Conservation (phyloP, 2,797 vertebrate genomes). For the Adrianichthys oophorus region DNA sequence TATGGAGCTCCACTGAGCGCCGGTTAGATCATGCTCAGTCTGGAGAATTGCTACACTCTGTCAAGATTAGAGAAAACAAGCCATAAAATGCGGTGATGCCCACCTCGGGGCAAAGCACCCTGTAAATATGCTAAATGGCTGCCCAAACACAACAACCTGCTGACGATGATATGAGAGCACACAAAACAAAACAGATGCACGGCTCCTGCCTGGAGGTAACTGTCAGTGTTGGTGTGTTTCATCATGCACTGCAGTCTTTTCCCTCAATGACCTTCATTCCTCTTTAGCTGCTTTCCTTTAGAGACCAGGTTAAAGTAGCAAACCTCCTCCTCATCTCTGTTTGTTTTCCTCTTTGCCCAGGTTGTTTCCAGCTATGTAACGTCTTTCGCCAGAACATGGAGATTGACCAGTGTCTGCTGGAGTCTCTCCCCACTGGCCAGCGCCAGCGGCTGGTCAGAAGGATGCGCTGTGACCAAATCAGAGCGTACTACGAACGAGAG, state of each 20-base stretch:
- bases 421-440: constrained; percentile 93
- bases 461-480: constrained; percentile 94
- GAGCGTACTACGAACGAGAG: constrained; percentile 92
- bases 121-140: constrained; percentile 33
- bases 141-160: constrained; percentile 14
- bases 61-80: constrained; percentile 33
- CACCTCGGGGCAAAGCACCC: constrained; percentile 42
- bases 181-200: constrained; percentile 15
- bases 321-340: background rate
- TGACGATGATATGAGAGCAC: constrained; percentile 7
- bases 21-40: constrained; percentile 58
- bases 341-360: constrained; percentile 60
- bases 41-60: constrained; percentile 50
- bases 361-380: constrained; percentile 99
- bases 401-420: constrained; percentile 98
- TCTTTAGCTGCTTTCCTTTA: background rate
- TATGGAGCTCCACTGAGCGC: constrained; percentile 46
- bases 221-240: constrained; percentile 4
- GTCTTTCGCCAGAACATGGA: constrained; percentile 98
- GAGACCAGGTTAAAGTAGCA: constrained; percentile 3
- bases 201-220: constrained; percentile 16
- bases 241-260: constrained; percentile 14
- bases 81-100: constrained; percentile 24
- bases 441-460: constrained; percentile 92
- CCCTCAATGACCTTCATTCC: constrained; percentile 9